Base-by-base conservation (phyloP, 2,797 vertebrate genomes). In the Ataeniobius toweri region DNA sequence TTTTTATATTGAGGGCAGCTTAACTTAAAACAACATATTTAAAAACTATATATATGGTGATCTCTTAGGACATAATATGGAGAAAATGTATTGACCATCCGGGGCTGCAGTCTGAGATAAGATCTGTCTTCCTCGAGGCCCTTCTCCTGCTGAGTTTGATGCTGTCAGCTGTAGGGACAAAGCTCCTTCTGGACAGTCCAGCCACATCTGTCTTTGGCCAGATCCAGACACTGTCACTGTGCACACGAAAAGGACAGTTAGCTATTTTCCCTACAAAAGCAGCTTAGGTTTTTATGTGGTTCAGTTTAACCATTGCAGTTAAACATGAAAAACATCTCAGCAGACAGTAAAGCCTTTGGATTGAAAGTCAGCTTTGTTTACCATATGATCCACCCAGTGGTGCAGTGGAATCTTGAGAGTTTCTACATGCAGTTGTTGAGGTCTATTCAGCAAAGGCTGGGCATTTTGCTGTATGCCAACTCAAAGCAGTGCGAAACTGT, bases 91-190 rank as follows among this genome's bases (percentile, higher is more conserved):
- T 70, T 46, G 67, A 94, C 92, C 88, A 76, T 59, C 56, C 59
- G 85, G 74, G 39, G 16, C 59, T 36, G n/a, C 48, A 63, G 85
- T 82, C 39, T 78, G 75, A 68, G 72, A 93, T 67, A 24, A 58
- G 76, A 88, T 67, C 39, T 1, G 36, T 74, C 46, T 89, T 75
- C 95, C 95, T 0, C 28, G 82, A 0, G 85, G 90, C 0, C 92
- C 94, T 51, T 95, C 94, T 73, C 95, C 95, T 0, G 93, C 94
- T 2, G 48, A 87, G 55, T 92, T 92, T 63, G 94, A 94, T 0
- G 93, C 94, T 0, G 92, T 93, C 81, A 95, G 59, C 78, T 90
- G 77, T 24, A 95, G 67, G 39, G 55, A 51, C n/a, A 92, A 76
- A 44, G 73, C 1, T 16, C 84, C 89, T 14, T 91, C 88, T 61